A percentile compares a stretch with the other conserved stretches of the same genome.
phyloP scores from a whole-genome alignment of 2,113 vertebrate genomes.

The Pelusios castaneus region DNA sequence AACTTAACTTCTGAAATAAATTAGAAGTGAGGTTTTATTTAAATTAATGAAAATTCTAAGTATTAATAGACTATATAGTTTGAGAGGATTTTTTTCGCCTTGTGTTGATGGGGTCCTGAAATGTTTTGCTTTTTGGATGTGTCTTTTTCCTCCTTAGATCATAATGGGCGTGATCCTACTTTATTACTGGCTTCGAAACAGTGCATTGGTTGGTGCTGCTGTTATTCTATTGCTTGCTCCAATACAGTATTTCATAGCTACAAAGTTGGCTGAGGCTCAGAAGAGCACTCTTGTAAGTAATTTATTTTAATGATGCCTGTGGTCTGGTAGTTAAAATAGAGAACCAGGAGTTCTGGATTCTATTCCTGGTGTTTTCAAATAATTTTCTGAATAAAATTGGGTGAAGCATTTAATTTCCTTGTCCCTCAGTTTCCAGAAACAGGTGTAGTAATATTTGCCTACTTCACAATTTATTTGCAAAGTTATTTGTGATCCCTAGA shows the following conservation, averaged over 20 bases:
- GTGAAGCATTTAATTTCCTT: background rate
- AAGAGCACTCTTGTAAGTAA: conserved; percentile 92
- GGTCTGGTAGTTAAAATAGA: background rate
- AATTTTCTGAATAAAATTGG: background rate
- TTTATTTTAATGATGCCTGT: background rate
- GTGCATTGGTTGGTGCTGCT: conserved; percentile 89
- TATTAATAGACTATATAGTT: conserved; percentile 7
- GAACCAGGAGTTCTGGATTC: background rate
- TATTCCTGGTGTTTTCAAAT: background rate
- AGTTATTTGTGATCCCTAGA: background rate
- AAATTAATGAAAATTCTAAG: background rate
- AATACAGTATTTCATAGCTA: conserved; percentile 96
- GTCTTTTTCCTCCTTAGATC: conserved; percentile 80
- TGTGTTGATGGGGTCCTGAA: background rate
- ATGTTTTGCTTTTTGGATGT: background rate
- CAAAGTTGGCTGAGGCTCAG: conserved; percentile 94
- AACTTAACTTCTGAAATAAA: background rate
- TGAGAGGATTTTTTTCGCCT: background rate
- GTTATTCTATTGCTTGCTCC: conserved; percentile 95
- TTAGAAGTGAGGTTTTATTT: background rate
- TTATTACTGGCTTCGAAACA: conserved; percentile 85
- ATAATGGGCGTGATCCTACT: conserved; percentile 98
- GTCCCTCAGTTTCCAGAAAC: background rate
- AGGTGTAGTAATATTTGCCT: background rate
- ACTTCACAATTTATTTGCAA: background rate